phyloP scores from a whole-genome alignment of 2,113 vertebrate genomes.

The Callorhinus ursinus region DNA sequence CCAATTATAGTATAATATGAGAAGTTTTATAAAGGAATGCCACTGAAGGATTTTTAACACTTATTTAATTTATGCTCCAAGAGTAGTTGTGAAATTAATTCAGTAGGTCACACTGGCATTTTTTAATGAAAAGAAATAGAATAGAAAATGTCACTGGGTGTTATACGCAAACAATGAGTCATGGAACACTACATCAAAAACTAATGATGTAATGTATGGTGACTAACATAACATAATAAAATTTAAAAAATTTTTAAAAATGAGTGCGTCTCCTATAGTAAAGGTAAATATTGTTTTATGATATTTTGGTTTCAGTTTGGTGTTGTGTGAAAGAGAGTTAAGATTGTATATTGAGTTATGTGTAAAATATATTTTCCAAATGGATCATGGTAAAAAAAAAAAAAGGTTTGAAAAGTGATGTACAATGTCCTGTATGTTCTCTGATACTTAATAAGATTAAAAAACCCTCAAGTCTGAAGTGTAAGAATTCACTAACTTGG shows the following conservation, averaged over 20 bases:
- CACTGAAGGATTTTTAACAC: background rate
- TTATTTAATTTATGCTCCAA: constrained; percentile 33
- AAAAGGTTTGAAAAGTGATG: background rate
- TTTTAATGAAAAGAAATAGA: constrained; percentile 56
- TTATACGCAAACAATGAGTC: no score
- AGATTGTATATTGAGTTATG: background rate
- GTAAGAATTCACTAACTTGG: background rate
- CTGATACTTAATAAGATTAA: background rate
- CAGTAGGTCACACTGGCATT: background rate
- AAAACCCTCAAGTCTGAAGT: background rate
- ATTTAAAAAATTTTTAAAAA: background rate
- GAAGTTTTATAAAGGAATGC: constrained; percentile 48
- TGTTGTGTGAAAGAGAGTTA: background rate
- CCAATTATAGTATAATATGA: background rate
- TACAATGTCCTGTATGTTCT: background rate
- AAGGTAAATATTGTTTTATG: constrained; percentile 33
- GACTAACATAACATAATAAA: no score
- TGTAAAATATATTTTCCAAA: constrained; percentile 19
- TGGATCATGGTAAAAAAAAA: background rate
- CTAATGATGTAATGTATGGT: no score
- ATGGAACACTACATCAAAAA: no score
- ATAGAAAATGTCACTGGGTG: constrained; percentile 18
- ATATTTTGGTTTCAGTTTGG: constrained; percentile 37
- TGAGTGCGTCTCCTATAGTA: background rate
- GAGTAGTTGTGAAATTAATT: constrained; percentile 38